These are phyloP conservation scores for Strix uralensis DNA, from an alignment of 2,113 vertebrate species.

Conservation along the genomic window DNA sequence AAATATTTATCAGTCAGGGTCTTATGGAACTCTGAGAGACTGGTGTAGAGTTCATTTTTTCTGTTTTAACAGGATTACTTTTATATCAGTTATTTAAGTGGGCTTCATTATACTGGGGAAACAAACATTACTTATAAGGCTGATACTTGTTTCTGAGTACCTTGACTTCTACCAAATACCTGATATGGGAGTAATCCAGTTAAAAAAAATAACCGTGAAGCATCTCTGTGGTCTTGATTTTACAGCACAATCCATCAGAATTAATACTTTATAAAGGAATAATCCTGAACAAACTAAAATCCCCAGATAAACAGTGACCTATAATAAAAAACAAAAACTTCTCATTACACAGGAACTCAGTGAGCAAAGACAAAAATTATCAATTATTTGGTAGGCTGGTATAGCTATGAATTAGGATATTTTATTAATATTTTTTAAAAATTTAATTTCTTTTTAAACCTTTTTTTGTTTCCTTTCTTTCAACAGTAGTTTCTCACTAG, in stretches of 20 bases:
- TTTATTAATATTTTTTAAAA: background rate
- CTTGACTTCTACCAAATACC: conserved; percentile 64
- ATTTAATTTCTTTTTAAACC: background rate
- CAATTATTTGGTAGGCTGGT: background rate
- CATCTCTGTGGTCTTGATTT: conserved; percentile 55
- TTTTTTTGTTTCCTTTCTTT: background rate
- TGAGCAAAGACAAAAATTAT: conserved; percentile 35
- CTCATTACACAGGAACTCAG: conserved; percentile 20
- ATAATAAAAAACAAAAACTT: conserved; percentile 31
- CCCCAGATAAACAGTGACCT: conserved; percentile 63
- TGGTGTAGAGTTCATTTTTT: conserved; percentile 55
- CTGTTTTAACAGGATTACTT: conserved; percentile 71
- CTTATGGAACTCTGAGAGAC: conserved; percentile 46
- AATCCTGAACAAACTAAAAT: conserved; percentile 71
- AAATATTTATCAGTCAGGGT: conserved; percentile 65
- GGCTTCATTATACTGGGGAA: conserved; percentile 51
- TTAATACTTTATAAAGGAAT: conserved; percentile 70
- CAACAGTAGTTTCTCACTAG: background rate
- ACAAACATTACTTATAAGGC: conserved; percentile 58
- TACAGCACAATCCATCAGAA: conserved; percentile 57
- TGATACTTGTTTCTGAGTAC: conserved; percentile 64
- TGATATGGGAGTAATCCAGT: conserved; percentile 68
- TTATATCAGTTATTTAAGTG: conserved; percentile 73
- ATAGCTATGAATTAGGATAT: background rate
- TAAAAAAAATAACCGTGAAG: conserved; percentile 52